Percentiles rank a stretch among this genome's conserved stretches.
These are phyloP conservation scores for Desoria tigrina DNA, from an alignment of 2,888 invertebrate species.

Conservation along the genomic window DNA sequence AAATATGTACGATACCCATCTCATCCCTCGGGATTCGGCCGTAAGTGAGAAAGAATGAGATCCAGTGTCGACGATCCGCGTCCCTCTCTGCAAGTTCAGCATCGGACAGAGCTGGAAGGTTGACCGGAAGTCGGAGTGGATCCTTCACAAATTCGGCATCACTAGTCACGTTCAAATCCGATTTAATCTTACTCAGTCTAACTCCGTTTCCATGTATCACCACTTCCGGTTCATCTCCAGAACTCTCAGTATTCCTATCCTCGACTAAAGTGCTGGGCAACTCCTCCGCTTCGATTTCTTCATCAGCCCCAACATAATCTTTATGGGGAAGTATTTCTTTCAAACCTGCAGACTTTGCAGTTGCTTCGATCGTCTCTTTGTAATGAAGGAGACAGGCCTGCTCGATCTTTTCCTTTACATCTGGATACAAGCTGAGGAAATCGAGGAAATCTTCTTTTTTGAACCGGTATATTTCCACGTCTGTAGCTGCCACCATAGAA, in stretches of 20 bases:
- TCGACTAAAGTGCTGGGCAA: not conserved
- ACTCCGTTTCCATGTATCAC: not conserved
- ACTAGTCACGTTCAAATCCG: not conserved
- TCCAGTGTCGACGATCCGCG: not conserved
- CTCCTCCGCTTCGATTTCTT: not conserved
- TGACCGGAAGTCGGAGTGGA: constrained; percentile 12
- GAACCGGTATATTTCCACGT: constrained; percentile 42
- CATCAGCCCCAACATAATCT: too few relatives aligned
- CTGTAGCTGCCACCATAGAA: constrained; percentile 43
- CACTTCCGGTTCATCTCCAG: not conserved
- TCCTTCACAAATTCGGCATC: constrained; percentile 8
- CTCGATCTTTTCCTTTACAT: constrained; percentile 35
- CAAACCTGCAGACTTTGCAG: not conserved
- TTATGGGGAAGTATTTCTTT: not conserved
- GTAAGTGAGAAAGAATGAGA: constrained; percentile 23
- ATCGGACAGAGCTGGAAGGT: not conserved
- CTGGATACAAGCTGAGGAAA: constrained; percentile 43
- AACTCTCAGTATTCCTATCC: not conserved
- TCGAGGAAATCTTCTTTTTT: constrained; percentile 37
- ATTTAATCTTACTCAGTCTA: not conserved
- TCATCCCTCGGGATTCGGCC: constrained; percentile 45
- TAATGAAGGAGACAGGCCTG: constrained; percentile 37
- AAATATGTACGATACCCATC: constrained; percentile 50
- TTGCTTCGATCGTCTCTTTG: constrained; percentile 28
- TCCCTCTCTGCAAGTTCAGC: not conserved